These are phyloP conservation scores for Drosophila borealis DNA, from an alignment of 2,888 invertebrate species.

Conservation along the genomic window DNA sequence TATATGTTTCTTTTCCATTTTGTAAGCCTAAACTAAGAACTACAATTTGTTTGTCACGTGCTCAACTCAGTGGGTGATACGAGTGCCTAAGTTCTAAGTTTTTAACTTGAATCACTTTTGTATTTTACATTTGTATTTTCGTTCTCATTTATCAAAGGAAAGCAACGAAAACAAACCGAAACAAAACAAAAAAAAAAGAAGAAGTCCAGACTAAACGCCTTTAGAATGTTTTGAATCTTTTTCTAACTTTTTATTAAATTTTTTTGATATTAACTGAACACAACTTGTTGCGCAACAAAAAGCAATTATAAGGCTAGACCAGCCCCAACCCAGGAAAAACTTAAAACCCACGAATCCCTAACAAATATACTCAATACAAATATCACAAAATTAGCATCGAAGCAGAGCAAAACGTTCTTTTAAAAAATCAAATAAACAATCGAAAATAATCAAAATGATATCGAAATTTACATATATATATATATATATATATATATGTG, in stretches of 20 bases:
- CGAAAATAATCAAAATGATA: constrained; percentile 1
- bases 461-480: constrained; percentile 10
- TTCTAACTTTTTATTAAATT: neutral
- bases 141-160: constrained; percentile 42
- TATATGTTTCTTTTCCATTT: constrained; percentile 8
- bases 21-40: constrained; percentile 64
- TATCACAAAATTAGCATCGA: constrained; percentile 79
- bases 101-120: constrained; percentile 78
- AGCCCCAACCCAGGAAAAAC: constrained; percentile 7
- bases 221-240: constrained; percentile 62
- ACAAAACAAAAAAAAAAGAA: constrained; percentile 8
- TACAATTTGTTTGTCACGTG: constrained; percentile 76
- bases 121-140: constrained; percentile 52
- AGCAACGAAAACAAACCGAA: constrained; percentile 17
- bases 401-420: constrained; percentile 65
- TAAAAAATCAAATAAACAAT: constrained; percentile 20
- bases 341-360: constrained; percentile 5
- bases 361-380: constrained; percentile 66
- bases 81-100: constrained; percentile 77
- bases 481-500: no score
- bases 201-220: constrained; percentile 21
- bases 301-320: constrained; percentile 63
- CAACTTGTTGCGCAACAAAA: constrained; percentile 67
- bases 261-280: constrained; percentile 72
- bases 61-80: constrained; percentile 69